Evolutionary conservation across 1,140 invertebrate genomes (phyloP).

Genomic region (Orchestia grillus): DNA sequence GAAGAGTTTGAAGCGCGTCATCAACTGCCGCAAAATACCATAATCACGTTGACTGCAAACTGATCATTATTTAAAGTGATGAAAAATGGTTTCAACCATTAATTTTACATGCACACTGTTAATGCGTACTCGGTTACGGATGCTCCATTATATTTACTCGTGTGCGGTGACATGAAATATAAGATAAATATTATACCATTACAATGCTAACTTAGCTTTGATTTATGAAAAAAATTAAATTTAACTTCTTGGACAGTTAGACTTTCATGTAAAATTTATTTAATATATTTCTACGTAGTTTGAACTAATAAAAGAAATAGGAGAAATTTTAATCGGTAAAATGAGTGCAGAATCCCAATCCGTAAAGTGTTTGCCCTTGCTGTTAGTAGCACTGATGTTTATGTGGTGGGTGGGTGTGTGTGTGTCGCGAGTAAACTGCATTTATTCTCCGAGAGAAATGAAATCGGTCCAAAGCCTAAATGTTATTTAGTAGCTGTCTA

Average conservation of each 20-base stretch:
- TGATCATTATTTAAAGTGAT: neutral
- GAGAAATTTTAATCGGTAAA: neutral
- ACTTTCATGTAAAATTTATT: neutral
- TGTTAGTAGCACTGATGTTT: no score
- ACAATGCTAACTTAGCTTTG: neutral
- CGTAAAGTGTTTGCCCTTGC: neutral
- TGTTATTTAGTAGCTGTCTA: no score
- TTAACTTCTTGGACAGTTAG: neutral
- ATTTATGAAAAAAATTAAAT: neutral
- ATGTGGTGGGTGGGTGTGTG: no score
- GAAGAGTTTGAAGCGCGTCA: neutral
- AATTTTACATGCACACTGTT: neutral
- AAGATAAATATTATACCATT: neutral
- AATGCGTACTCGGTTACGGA: neutral
- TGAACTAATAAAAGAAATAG: neutral
- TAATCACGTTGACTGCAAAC: neutral
- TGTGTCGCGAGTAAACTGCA: no score
- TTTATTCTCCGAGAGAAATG: no score
- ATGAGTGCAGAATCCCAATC: neutral
- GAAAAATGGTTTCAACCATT: neutral
- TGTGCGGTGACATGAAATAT: neutral
- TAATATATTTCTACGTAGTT: no score
- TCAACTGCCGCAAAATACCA: neutral
- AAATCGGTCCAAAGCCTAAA: no score
- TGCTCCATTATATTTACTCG: neutral